These are phyloP conservation scores for Aphelinus atriplicis DNA, from an alignment of 1,140 invertebrate genomes.

Conservation along the genomic window DNA sequence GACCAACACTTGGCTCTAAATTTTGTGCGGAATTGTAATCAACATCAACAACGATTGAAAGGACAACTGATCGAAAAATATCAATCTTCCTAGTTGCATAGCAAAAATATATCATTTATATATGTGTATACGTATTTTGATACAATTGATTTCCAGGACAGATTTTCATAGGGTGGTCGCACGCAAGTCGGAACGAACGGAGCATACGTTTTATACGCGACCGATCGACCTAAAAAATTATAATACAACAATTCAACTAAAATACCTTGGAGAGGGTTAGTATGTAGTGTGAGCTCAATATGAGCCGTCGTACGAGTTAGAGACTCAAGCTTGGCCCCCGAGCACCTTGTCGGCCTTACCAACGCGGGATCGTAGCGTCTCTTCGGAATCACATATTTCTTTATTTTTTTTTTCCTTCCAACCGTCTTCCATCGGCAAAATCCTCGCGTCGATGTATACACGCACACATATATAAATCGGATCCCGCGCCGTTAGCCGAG, in stretches of 20 bases:
- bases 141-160: conserved; percentile 15
- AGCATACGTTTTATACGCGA: conserved; percentile 27
- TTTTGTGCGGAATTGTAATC: background rate
- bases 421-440: too few species aligned
- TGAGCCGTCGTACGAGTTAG: conserved; percentile 55
- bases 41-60: background rate
- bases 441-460: too few species aligned
- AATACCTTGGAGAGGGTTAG: conserved; percentile 51
- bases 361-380: conserved; percentile 4
- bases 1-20: background rate
- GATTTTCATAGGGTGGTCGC: conserved; percentile 25
- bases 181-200: background rate
- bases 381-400: conserved; percentile 7
- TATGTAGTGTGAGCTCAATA: conserved; percentile 57
- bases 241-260: conserved; percentile 57
- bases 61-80: conserved; percentile 19
- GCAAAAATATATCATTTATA: conserved; percentile 13
- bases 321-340: conserved; percentile 50
- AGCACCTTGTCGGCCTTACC: conserved; percentile 21
- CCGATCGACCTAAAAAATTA: conserved; percentile 27
- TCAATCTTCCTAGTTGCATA: background rate
- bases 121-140: conserved; percentile 1
- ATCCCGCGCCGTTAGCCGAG: conserved; percentile 23
- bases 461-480: background rate
- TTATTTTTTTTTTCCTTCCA: background rate